A percentile compares a stretch with the other conserved stretches of the same genome.
phyloP scores from a whole-genome alignment of 2,888 invertebrate genomes.

The Megalurothrips usitatus region DNA sequence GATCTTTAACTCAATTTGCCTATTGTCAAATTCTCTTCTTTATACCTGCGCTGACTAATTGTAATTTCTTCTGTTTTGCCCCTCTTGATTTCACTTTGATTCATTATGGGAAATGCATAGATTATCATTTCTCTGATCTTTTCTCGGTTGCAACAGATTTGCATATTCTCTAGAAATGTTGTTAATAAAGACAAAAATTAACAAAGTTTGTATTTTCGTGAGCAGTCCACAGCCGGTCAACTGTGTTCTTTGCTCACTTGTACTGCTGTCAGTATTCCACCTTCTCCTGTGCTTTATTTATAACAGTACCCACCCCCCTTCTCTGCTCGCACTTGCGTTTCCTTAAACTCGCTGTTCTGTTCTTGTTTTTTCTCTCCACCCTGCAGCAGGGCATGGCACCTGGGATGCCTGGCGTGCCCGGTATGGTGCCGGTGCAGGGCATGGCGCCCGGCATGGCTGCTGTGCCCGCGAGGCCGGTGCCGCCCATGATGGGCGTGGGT shows the following conservation, averaged over 20 bases:
- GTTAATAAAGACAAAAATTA: too few species aligned
- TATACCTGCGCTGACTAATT: too few species aligned
- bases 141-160: too few species aligned
- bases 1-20: too few species aligned
- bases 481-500: constrained; percentile 14
- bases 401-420: neutral
- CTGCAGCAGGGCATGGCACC: constrained; percentile 13
- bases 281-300: neutral
- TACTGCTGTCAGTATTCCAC: neutral
- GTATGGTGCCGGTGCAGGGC: constrained; percentile 15
- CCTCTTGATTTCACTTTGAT: too few species aligned
- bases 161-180: too few species aligned
- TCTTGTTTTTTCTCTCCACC: neutral
- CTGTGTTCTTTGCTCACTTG: neutral
- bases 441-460: neutral
- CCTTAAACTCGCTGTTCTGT: constrained; percentile 4
- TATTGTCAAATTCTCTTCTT: too few species aligned
- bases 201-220: neutral
- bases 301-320: neutral
- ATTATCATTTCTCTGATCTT: too few species aligned
- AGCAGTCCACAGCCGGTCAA: neutral
- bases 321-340: neutral
- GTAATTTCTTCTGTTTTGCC: too few species aligned
- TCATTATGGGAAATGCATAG: too few species aligned
- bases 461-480: neutral